Evolutionary conservation across 2,888 invertebrate genomes (phyloP), one percentile per base, ranked within the genome.

Genomic region (Xanthia togata): DNA sequence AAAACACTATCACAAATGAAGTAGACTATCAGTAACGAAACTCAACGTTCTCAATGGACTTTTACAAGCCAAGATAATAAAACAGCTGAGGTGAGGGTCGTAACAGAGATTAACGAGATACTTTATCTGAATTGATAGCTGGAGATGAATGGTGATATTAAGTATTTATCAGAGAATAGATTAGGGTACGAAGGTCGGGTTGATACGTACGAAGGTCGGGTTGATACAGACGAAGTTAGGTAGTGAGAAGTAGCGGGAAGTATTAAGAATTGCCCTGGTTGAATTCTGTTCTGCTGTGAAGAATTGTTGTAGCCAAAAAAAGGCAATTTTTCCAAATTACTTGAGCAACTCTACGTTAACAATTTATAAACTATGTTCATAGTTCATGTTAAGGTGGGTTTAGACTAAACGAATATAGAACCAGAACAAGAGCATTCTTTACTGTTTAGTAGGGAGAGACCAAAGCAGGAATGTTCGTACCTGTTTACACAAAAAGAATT

Each of bases 61-160:
- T 60, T 73, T 82, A 71, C 63, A 73, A 83, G 44, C 57, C 38
- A 60, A 57, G 87, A 83, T 86, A 83, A 86, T 55, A 81, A 69
- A 73, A 86, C 63, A 73, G 59, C 79, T 55, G 62, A 77, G 50
- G 68, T 70, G 73, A 47, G 62, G 57, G 23, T 65, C 86, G 73
- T 70, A 70, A 82, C 63, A 62, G 62, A 73, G 87, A 83, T 83
- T 86, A 83, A 73, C 62, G 26, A 50, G 84, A 83, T 83, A 83
- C 23, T 53, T 35, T 83, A 83, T 83, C 84, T 31, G 31, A 78
- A 72, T 63, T 63, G 84, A 83, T 83, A 73, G 71, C 57, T 65
- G 53, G 71, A 70, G 79, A 86, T 86, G 87, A 83, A 86, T 86
- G 69, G 87, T 23, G 62, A 67, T 70, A 82, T 76, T 67, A 67